Evolutionary conservation across 2,888 invertebrate genomes (phyloP), one percentile per base, ranked within the genome.

Genomic region (Cosmorhoe ocellata): DNA sequence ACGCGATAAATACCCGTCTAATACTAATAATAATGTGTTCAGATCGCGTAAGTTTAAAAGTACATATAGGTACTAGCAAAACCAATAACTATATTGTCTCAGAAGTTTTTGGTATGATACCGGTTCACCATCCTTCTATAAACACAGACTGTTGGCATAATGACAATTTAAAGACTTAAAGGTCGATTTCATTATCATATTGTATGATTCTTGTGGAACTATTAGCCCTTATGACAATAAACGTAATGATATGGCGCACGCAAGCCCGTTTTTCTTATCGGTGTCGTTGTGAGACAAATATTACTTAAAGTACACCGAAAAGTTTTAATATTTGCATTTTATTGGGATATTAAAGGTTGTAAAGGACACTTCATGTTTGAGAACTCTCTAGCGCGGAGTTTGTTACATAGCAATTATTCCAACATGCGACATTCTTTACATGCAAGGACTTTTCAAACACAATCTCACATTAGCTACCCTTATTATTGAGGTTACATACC

Each of bases 131-230:
- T 12, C 10, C 18, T 31, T 11, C 31, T 27, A 30, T 4, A 18
- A 18, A 2, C 4, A 18, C 2, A 37, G 10, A 1, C 41, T 18
- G 22, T 46, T 41, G 18, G 71, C 71, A 74, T 89, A 90, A 90
- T 85, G 90, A 86, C 85, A 85, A 87, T 89, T 90, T 90, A 89
- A 90, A 90, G 88, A 89, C 89, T 78, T 82, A 83, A 84, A 90
- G 87, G 84, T 86, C 81, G 83, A 82, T 86, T 89, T 90, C 87
- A 87, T 89, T 90, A 89, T 86, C 85, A 81, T 89, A 83, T 84
- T 82, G 83, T 90, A 88, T 84, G 88, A 85, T 87, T 90, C 90
- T 88, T 81, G 75, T 73, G 72, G 84, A 82, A 76, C 89, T 88
- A 90, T 90, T 88, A 90, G 82, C 84, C 83, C 89, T 87, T 88